Evolutionary conservation across 2,113 vertebrate genomes (phyloP).

Genomic region (Entomyzon cyanotis): DNA sequence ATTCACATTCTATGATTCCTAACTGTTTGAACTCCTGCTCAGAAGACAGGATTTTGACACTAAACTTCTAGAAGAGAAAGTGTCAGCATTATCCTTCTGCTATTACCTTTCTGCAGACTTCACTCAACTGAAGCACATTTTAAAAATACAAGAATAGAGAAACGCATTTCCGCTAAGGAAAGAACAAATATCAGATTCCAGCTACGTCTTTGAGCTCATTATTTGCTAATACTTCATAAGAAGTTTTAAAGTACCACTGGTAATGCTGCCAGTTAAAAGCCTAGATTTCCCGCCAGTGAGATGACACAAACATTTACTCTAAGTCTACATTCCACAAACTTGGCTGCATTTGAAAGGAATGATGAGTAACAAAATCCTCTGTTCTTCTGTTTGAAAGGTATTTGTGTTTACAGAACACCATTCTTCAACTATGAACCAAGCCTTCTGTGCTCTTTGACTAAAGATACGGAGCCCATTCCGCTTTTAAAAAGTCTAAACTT

Average conservation of each 20-base stretch:
- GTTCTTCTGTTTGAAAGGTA: constrained; percentile 60
- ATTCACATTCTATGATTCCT: neutral
- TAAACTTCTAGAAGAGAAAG: neutral
- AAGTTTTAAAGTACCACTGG: constrained; percentile 25
- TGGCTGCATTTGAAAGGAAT: constrained; percentile 69
- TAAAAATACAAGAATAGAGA: neutral
- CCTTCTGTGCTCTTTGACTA: neutral
- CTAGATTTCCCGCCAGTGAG: constrained; percentile 48
- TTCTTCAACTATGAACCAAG: constrained; percentile 44
- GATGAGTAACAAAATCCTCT: constrained; percentile 60
- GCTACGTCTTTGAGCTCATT: constrained; percentile 6
- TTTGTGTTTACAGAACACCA: constrained; percentile 51
- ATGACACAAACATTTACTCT: constrained; percentile 71
- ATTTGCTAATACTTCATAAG: constrained; percentile 50
- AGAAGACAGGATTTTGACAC: neutral
- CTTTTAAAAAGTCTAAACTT: neutral
- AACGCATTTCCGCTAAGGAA: neutral
- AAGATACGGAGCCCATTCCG: constrained; percentile 3
- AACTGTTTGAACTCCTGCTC: neutral
- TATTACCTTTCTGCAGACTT: neutral
- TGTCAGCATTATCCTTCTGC: neutral
- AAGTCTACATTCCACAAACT: constrained; percentile 51
- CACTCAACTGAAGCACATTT: neutral
- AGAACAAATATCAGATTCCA: constrained; percentile 36
- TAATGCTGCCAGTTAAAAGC: constrained; percentile 29